A percentile compares a stretch with the other conserved stretches of the same genome.
Evolutionary conservation across 1,140 invertebrate species (phyloP).

Genomic region (Meteorus sp.): DNA sequence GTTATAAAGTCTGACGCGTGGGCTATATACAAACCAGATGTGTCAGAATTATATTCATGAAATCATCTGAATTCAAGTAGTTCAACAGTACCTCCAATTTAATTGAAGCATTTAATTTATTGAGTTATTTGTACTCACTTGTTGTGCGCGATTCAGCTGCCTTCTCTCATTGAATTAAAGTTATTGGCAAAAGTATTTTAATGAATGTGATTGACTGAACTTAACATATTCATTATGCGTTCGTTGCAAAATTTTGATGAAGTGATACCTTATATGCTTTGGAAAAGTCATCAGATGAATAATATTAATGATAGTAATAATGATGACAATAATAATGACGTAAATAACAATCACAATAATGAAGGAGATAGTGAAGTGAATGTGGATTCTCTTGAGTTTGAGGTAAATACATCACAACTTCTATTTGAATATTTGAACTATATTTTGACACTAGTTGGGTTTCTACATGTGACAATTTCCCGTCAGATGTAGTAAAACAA

Average conservation of each 20-base stretch:
- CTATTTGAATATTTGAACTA: background rate
- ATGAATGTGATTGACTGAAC: background rate
- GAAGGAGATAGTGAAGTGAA: background rate
- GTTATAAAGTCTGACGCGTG: background rate
- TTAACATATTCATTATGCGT: constrained; percentile 1
- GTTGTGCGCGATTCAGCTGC: background rate
- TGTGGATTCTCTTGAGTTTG: constrained; percentile 14
- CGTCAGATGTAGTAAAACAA: background rate
- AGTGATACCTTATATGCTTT: constrained; percentile 15
- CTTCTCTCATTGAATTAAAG: background rate
- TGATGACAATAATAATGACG: too few species aligned
- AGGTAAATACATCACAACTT: background rate
- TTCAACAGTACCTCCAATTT: constrained; percentile 27
- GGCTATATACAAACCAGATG: too few species aligned
- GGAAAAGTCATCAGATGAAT: constrained; percentile 8
- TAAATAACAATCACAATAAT: too few species aligned
- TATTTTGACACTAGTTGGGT: background rate
- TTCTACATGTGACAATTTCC: background rate
- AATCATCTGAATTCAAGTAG: too few species aligned
- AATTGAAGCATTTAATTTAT: background rate
- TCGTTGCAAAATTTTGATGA: constrained; percentile 5
- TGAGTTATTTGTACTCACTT: background rate
- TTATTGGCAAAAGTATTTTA: background rate
- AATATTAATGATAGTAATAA: too few species aligned
- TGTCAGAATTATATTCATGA: too few species aligned